Evolutionary conservation across 2,888 invertebrate genomes (phyloP).

Genomic region (Protonemura montana): DNA sequence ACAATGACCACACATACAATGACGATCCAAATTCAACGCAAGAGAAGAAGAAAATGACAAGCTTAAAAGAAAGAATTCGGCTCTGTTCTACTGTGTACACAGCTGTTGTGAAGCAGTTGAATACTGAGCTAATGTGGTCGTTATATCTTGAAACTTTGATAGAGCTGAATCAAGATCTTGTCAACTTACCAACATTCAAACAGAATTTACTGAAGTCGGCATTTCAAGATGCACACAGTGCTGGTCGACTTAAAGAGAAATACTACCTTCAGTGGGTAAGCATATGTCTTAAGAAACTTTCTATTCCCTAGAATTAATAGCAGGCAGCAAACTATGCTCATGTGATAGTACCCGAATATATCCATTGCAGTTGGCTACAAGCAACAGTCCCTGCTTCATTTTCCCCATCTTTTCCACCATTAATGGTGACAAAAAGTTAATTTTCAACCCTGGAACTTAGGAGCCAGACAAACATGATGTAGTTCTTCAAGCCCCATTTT

Average conservation of each 20-base stretch:
- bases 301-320: too few species aligned
- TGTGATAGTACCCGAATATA: too few species aligned
- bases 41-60: conserved; percentile 2
- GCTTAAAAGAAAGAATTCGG: conserved; percentile 50
- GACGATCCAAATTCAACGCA: neutral
- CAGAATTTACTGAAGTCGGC: conserved; percentile 62
- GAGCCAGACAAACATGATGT: too few species aligned
- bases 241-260: conserved; percentile 60
- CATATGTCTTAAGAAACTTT: neutral
- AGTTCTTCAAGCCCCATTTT: too few species aligned
- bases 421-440: too few species aligned
- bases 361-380: too few species aligned
- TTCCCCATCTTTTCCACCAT: too few species aligned
- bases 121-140: conserved; percentile 65
- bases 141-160: conserved; percentile 66
- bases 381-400: too few species aligned
- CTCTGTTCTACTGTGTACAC: conserved; percentile 63
- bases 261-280: conserved; percentile 62
- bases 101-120: conserved; percentile 60
- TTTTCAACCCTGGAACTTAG: too few species aligned
- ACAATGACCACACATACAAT: neutral
- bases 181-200: conserved; percentile 54
- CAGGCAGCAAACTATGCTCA: too few species aligned
- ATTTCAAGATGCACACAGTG: conserved; percentile 62
- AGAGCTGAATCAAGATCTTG: conserved; percentile 61